These are phyloP conservation scores for Macrostomum lignano DNA, from an alignment of 1,140 invertebrate species.

Conservation along the genomic window DNA sequence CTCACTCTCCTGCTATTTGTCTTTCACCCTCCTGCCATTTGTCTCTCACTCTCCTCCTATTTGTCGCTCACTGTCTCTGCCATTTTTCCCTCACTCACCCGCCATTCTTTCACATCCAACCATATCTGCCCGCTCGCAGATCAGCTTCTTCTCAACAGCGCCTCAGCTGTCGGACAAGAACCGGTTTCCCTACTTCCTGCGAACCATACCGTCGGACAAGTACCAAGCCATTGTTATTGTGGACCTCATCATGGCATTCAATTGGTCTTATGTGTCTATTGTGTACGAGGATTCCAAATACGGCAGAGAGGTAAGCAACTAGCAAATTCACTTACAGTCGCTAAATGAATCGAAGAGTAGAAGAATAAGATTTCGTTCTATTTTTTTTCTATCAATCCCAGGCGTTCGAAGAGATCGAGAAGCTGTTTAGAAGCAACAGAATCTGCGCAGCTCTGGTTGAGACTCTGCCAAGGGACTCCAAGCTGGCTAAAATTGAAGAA, in stretches of 20 bases:
- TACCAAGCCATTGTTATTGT: conserved; percentile 43
- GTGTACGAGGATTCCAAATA: conserved; percentile 35
- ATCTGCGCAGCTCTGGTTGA: conserved; percentile 75
- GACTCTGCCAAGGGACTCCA: conserved; percentile 64
- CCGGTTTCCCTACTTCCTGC: conserved; percentile 42
- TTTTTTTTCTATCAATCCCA: conserved; percentile 24
- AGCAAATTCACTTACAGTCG: too few species aligned
- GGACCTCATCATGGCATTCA: conserved; percentile 37
- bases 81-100: background rate
- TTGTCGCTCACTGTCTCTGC: background rate
- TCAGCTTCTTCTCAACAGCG: conserved; percentile 47
- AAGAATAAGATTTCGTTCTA: too few species aligned
- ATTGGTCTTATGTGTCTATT: conserved; percentile 49
- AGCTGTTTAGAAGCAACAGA: conserved; percentile 40
- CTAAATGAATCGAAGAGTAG: too few species aligned
- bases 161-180: conserved; percentile 40
- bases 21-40: too few species aligned
- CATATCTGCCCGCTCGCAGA: conserved; percentile 41
- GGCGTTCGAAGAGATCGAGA: conserved; percentile 64
- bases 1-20: too few species aligned
- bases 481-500: conserved; percentile 47
- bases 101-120: conserved; percentile 35
- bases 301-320: conserved; percentile 9
- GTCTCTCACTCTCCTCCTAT: background rate
- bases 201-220: conserved; percentile 46